phyloP scores from a whole-genome alignment of 2,113 vertebrate species.

The Erinaceus europaeus region DNA sequence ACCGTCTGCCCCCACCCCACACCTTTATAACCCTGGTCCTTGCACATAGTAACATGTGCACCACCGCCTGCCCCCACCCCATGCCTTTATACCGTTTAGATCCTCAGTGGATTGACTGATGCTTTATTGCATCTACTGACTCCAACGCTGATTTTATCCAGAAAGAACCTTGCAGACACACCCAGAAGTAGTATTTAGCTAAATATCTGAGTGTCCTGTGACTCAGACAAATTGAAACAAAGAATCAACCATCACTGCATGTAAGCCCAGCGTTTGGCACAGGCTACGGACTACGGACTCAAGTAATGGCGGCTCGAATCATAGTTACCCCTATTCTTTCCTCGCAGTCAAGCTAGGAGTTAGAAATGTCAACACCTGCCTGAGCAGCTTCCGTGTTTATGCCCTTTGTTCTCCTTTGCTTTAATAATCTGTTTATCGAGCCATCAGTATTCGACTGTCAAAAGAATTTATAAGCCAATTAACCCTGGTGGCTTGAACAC shows the following conservation, averaged over 20 bases:
- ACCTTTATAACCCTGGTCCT: no score
- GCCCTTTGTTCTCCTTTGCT: neutral
- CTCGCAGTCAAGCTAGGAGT: neutral
- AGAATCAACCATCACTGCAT: neutral
- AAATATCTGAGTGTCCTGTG: neutral
- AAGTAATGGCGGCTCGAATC: neutral
- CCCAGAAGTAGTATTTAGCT: neutral
- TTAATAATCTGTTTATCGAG: slow-evolving; percentile 40
- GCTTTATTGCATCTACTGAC: neutral
- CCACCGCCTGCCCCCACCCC: no score
- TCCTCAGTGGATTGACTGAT: neutral
- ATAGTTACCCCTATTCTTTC: neutral
- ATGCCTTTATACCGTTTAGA: neutral
- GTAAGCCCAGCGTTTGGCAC: neutral
- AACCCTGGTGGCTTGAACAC: slow-evolving; percentile 1
- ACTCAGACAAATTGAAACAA: neutral
- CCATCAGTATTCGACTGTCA: slow-evolving; percentile 32
- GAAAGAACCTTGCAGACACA: neutral
- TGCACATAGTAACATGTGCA: no score
- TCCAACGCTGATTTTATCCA: neutral
- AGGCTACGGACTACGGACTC: neutral
- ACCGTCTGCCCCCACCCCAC: no score
- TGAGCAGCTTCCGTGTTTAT: neutral
- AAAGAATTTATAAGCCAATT: slow-evolving; percentile 61
- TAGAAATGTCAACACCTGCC: neutral